A percentile compares a stretch with the other conserved stretches of the same genome.
phyloP scores from a whole-genome alignment of 2,113 vertebrate species.

The Pomatorhinus ruficollis region DNA sequence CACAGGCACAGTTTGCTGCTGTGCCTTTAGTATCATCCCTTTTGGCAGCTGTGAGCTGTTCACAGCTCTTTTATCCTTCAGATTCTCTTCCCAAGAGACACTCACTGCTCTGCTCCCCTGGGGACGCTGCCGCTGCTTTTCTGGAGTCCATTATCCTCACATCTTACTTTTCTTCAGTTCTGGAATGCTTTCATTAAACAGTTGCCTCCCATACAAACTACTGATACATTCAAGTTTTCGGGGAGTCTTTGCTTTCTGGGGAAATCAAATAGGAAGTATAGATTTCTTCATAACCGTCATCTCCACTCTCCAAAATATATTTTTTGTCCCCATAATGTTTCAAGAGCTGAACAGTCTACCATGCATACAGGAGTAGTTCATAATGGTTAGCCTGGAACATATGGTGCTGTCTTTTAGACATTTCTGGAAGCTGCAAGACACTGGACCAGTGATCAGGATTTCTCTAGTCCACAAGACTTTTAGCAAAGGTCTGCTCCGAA shows the following conservation, averaged over 20 bases:
- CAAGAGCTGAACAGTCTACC: not conserved
- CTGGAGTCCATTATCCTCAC: slow-evolving; percentile 42
- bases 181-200: not conserved
- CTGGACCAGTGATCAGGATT: not conserved
- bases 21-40: slow-evolving; percentile 42
- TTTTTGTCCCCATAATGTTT: not conserved
- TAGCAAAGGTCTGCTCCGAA: not conserved
- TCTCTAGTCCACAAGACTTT: not conserved
- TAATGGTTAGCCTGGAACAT: not conserved
- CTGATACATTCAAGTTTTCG: not conserved
- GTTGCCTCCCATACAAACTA: not conserved
- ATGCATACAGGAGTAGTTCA: not conserved
- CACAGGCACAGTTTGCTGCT: slow-evolving; percentile 34
- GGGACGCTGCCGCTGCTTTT: slow-evolving; percentile 2
- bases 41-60: slow-evolving; percentile 17
- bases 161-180: slow-evolving; percentile 12
- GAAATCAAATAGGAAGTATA: not conserved
- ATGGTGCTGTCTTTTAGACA: not conserved
- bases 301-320: not conserved
- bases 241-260: not conserved
- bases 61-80: slow-evolving; percentile 38
- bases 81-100: slow-evolving; percentile 44
- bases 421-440: not conserved
- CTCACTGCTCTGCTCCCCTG: slow-evolving; percentile 14
- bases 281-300: not conserved